Evolutionary conservation across 1,140 invertebrate genomes (phyloP).

Genomic region (fruit fly (Drosophila melanogaster)): DNA sequence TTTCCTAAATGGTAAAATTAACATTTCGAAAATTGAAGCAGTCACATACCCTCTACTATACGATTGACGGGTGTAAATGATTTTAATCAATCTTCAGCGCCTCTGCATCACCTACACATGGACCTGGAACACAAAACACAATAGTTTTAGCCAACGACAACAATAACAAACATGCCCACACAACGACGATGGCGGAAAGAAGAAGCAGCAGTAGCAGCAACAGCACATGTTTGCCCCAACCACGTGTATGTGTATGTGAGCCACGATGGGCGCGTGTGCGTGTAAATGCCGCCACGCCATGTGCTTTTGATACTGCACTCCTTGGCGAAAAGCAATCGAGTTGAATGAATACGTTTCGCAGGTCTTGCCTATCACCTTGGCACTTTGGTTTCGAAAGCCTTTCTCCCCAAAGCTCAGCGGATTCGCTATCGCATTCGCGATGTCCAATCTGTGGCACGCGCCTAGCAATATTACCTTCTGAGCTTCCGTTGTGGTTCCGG

Average conservation of each 20-base stretch:
- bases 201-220: slow-evolving; percentile 22
- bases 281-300: slow-evolving; percentile 48
- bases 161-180: slow-evolving; percentile 38
- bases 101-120: no score
- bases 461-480: slow-evolving; percentile 45
- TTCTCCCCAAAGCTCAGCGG: slow-evolving; percentile 26
- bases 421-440: background rate
- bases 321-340: slow-evolving; percentile 55
- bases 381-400: slow-evolving; percentile 64
- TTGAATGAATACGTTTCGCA: slow-evolving; percentile 25
- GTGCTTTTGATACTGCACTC: slow-evolving; percentile 55
- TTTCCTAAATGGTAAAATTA: no score
- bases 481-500: slow-evolving; percentile 1
- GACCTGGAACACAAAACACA: background rate
- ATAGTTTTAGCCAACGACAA: background rate
- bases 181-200: background rate
- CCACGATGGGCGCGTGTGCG: slow-evolving; percentile 24
- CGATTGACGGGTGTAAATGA: background rate
- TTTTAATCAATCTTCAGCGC: background rate
- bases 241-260: slow-evolving; percentile 48
- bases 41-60: no score
- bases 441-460: slow-evolving; percentile 7
- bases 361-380: slow-evolving; percentile 51
- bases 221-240: slow-evolving; percentile 51
- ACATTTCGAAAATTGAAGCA: no score